phyloP scores from a whole-genome alignment of 1,140 invertebrate genomes.

The Helicoverpa armigera region DNA sequence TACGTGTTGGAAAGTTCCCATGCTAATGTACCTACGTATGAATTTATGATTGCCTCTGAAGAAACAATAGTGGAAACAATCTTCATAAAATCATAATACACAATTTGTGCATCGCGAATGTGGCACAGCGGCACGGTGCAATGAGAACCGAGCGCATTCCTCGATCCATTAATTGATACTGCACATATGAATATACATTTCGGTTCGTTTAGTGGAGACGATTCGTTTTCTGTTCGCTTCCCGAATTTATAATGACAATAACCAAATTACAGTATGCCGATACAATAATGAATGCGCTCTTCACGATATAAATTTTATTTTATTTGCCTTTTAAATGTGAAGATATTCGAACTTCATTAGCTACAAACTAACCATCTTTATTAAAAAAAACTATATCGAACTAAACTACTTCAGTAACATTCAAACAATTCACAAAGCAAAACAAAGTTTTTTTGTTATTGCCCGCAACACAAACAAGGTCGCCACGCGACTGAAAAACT shows the following conservation, averaged over 20 bases:
- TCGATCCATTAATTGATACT: constrained; percentile 59
- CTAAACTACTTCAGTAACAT: constrained; percentile 10
- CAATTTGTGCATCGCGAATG: constrained; percentile 4
- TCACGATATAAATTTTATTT: neutral
- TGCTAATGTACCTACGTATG: neutral
- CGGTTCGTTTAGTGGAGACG: constrained; percentile 55
- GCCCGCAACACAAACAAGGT: constrained; percentile 48
- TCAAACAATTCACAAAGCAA: constrained; percentile 62
- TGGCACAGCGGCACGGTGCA: neutral
- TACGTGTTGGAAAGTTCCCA: neutral
- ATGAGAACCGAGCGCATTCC: constrained; percentile 37
- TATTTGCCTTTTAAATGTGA: neutral
- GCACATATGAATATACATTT: constrained; percentile 60
- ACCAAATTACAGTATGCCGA: constrained; percentile 23
- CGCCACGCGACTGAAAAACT: constrained; percentile 7
- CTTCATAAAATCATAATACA: constrained; percentile 16
- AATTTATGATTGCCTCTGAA: neutral
- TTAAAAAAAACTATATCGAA: constrained; percentile 29
- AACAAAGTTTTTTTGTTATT: constrained; percentile 69
- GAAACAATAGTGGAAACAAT: constrained; percentile 8
- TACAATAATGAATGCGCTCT: neutral
- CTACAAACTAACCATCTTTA: constrained; percentile 36
- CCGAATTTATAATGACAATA: constrained; percentile 33
- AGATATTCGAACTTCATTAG: constrained; percentile 42
- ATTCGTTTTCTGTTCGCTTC: constrained; percentile 38